phyloP scores from a whole-genome alignment of 2,113 vertebrate genomes.

The Uria lomvia region DNA sequence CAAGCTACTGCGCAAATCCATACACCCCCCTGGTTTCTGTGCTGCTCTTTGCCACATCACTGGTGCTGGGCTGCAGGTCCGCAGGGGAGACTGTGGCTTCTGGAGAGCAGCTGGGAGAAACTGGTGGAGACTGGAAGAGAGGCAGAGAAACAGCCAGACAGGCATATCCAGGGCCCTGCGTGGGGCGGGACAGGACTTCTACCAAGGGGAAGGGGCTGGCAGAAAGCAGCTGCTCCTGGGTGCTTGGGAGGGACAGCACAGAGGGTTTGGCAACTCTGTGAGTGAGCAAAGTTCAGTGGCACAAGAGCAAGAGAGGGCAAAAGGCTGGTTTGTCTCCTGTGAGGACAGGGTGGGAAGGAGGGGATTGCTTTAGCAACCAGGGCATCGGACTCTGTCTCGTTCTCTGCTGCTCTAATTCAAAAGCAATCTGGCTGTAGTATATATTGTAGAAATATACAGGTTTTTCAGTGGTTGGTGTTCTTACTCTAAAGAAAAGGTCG shows the following conservation, averaged over 20 bases:
- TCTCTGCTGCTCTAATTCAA: neutral
- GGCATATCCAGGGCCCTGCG: accelerated
- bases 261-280: neutral
- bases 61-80: neutral
- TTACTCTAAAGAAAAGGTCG: neutral
- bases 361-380: neutral
- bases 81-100: neutral
- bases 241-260: neutral
- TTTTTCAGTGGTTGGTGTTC: neutral
- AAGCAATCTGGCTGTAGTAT: neutral
- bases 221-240: neutral
- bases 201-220: neutral
- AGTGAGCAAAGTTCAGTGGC: neutral
- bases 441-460: neutral
- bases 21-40: neutral
- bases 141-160: neutral
- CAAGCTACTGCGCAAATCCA: neutral
- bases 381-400: accelerated
- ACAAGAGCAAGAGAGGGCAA: neutral
- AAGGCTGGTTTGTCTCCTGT: neutral
- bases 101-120: neutral
- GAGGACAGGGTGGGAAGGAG: neutral
- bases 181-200: neutral
- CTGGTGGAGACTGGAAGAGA: neutral
- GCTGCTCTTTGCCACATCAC: neutral